Evolutionary conservation across 2,797 vertebrate species (phyloP).

Genomic region (Allobates femoralis): DNA sequence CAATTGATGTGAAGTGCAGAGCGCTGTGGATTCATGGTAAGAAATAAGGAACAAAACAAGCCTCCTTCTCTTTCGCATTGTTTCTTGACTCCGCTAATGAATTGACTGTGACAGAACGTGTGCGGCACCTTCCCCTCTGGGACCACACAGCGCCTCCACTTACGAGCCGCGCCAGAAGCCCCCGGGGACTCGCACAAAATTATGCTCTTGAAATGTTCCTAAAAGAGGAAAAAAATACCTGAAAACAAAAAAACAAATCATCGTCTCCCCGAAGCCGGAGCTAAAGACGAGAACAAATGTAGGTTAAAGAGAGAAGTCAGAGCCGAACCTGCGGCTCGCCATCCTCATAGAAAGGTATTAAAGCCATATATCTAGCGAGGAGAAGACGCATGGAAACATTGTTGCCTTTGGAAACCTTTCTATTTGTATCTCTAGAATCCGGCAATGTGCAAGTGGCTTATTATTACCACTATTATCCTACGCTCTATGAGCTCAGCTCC

Average conservation of each 20-base stretch:
- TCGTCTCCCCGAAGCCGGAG: neutral
- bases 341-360: neutral
- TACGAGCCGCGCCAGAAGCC: slow-evolving; percentile 8
- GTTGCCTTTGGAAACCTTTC: neutral
- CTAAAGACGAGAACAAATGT: slow-evolving; percentile 12
- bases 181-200: slow-evolving; percentile 33
- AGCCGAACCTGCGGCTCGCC: neutral
- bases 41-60: neutral
- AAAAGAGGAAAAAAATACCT: neutral
- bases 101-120: slow-evolving; percentile 38
- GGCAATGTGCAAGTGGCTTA: neutral
- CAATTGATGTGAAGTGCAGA: neutral
- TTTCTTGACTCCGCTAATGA: slow-evolving; percentile 42
- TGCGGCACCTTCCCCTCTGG: slow-evolving; percentile 28
- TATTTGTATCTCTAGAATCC: neutral
- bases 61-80: neutral
- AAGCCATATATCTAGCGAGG: neutral
- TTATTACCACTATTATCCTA: neutral
- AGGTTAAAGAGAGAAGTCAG: slow-evolving; percentile 40
- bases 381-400: neutral
- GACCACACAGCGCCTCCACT: slow-evolving; percentile 34
- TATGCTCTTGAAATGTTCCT: slow-evolving; percentile 38
- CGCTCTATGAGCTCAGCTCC: neutral
- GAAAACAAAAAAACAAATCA: slow-evolving; percentile 46
- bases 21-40: neutral